Base-by-base conservation (phyloP, 1,140 invertebrate species). In the Dolichoris vasculosae region DNA sequence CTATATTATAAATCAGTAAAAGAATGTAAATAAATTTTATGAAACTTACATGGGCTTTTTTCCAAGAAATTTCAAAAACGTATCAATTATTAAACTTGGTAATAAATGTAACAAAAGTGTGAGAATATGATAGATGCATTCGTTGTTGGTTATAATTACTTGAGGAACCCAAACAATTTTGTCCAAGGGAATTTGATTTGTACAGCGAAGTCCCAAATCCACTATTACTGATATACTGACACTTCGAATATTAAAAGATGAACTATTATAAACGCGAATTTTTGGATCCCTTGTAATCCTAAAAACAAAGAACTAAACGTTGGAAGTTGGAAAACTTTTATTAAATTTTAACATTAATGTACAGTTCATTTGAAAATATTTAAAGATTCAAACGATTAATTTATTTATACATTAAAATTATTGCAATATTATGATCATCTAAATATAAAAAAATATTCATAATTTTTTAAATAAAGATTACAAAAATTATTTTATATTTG, bases 21-120 rank as follows among this genome's bases (percentile, higher is more conserved):
- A 64, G 6, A 20, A 30, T 64, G 40, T 38, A 38, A 2, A 71
- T 75, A 0, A 46, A 2, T 43, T n/a, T 73, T 46, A 81, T 20
- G n/a, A 63, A 32, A 69, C 63, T 86, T 77, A 97, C 97, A 97
- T 95, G 17, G 96, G 95, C 90, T 96, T 96, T 67, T 94, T 94
- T 26, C 96, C 96, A 2, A 90, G 87, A 1, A 97, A 38, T 84
- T 94, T 94, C 2, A 96, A 90, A 20, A 95, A 63, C 0, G 92
- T 88, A 89, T 97, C 97, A 32, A 97, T 90, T 1, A 97, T 77
- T 26, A 97, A 88, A 3, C 96, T 96, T 0, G 97, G 97, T 0
- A 97, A 90, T 87, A 96, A 77, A 87, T 97, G 96, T 4, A 95
- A 90, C 0, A 97, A 84, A 23, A 96, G 87, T 7, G 95, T 93